Evolutionary conservation across 2,888 invertebrate genomes (phyloP).

Genomic region (Tetramorium bicarinatum): DNA sequence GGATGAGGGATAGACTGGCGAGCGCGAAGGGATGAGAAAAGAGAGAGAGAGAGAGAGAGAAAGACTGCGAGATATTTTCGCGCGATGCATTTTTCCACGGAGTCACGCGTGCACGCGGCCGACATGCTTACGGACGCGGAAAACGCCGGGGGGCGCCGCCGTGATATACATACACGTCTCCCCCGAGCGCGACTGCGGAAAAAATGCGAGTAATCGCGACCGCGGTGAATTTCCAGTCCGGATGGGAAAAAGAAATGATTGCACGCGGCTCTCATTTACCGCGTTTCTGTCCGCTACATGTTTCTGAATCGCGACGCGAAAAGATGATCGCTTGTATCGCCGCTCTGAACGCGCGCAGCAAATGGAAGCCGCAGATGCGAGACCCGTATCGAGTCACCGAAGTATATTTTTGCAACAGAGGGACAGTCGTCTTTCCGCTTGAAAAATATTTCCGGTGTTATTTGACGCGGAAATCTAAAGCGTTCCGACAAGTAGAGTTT

Average conservation of each 20-base stretch:
- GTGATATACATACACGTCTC: background rate
- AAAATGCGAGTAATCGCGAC: constrained; percentile 66
- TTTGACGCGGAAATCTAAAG: background rate
- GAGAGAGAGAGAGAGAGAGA: background rate
- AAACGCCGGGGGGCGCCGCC: constrained; percentile 41
- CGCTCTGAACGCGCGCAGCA: background rate
- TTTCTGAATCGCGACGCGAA: constrained; percentile 1
- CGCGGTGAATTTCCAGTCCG: constrained; percentile 32
- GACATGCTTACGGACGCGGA: constrained; percentile 62
- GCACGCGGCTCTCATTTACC: constrained; percentile 33
- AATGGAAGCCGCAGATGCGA: background rate
- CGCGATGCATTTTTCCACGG: constrained; percentile 65
- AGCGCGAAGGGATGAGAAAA: constrained; percentile 38
- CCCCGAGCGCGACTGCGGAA: constrained; percentile 37
- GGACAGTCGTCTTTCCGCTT: background rate
- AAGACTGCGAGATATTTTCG: constrained; percentile 65
- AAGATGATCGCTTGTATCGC: background rate
- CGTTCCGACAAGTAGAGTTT: background rate
- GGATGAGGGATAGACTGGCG: background rate
- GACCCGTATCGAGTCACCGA: background rate
- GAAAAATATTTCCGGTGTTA: background rate
- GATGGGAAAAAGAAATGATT: constrained; percentile 14
- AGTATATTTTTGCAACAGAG: background rate
- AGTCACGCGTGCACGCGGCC: constrained; percentile 50
- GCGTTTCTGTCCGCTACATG: background rate